phyloP scores from a whole-genome alignment of 2,113 vertebrate species.

The Protomyctophum bolini region DNA sequence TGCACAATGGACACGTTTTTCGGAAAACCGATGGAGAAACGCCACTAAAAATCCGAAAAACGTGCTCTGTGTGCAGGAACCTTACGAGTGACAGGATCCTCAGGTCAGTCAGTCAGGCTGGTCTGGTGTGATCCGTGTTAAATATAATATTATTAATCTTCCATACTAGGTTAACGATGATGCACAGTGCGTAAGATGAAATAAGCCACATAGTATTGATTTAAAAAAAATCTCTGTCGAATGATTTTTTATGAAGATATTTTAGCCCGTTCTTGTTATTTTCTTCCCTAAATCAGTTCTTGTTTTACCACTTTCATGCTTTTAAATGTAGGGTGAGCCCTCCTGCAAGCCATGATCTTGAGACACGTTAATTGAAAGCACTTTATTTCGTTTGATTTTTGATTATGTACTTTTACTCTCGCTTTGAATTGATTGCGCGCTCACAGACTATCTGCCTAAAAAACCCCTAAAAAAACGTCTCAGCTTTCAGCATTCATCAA shows the following conservation, averaged over 20 bases:
- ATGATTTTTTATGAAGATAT: not conserved
- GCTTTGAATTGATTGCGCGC: too few species aligned
- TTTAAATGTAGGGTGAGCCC: not conserved
- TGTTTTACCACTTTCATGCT: not conserved
- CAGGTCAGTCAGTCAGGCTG: too few species aligned
- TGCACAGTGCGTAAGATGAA: not conserved
- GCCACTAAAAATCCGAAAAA: too few species aligned
- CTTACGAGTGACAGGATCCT: too few species aligned
- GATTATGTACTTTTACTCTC: too few species aligned
- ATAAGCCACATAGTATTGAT: not conserved
- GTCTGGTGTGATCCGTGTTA: too few species aligned
- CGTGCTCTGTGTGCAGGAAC: too few species aligned
- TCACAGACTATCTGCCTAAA: too few species aligned
- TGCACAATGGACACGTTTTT: too few species aligned
- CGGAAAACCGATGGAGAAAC: too few species aligned
- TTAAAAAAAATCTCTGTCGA: not conserved
- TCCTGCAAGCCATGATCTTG: not conserved
- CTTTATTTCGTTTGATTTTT: slow-evolving; percentile 62
- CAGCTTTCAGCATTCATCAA: not conserved
- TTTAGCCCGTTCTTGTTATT: not conserved
- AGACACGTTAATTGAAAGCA: slow-evolving; percentile 62
- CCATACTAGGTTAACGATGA: not conserved
- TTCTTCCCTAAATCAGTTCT: slow-evolving; percentile 11
- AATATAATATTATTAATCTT: not conserved
- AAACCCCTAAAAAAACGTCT: too few species aligned